Evolutionary conservation across 2,888 invertebrate species (phyloP).

Genomic region (Ferrisia virgata): DNA sequence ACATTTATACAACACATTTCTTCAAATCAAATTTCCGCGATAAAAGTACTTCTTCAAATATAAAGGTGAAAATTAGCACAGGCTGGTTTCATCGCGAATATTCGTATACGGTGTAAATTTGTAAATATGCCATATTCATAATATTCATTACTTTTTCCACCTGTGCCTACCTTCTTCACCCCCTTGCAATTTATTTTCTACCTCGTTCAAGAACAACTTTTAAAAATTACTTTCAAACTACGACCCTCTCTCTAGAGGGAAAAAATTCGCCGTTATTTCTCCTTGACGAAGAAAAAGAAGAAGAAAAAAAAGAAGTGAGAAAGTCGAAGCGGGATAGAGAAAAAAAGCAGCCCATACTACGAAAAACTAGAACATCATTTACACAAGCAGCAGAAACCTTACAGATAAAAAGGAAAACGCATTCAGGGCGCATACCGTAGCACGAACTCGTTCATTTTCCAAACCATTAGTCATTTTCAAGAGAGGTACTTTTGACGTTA

Average conservation of each 20-base stretch:
- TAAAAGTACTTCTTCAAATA: no score
- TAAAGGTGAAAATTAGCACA: no score
- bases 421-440: not conserved
- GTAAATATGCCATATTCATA: not conserved
- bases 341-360: not conserved
- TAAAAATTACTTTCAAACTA: constrained; percentile 4
- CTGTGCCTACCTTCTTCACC: not conserved
- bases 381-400: constrained; percentile 5
- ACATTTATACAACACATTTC: no score
- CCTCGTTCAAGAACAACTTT: not conserved
- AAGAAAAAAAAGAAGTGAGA: not conserved
- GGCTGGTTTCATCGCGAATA: no score
- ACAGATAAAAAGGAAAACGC: constrained; percentile 16
- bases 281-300: not conserved
- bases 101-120: no score
- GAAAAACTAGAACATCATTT: constrained; percentile 17
- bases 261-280: not conserved
- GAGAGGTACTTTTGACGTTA: constrained; percentile 46
- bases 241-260: constrained; percentile 2
- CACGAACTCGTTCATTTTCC: constrained; percentile 44
- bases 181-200: not conserved
- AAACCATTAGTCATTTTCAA: constrained; percentile 46
- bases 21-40: no score
- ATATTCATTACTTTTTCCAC: not conserved
- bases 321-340: not conserved